Percentiles rank a stretch among this genome's conserved stretches.
phyloP scores from a whole-genome alignment of 2,797 vertebrate species.

The Acanthurus tractus region DNA sequence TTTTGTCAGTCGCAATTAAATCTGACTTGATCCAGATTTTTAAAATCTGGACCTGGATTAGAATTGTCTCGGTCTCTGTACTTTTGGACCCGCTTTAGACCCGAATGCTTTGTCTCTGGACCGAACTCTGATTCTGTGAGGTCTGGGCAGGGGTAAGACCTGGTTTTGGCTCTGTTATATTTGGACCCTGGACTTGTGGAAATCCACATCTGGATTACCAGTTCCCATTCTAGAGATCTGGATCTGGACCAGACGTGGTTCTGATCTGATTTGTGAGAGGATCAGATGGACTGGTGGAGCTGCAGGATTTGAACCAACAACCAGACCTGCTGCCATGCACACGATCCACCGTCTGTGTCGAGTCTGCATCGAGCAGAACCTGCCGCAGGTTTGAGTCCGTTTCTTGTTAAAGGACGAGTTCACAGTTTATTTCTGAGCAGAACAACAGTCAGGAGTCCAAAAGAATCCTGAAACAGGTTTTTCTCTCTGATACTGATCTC shows the following conservation, averaged over 20 bases:
- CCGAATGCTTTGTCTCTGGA: not conserved
- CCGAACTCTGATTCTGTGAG: not conserved
- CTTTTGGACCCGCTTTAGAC: not conserved
- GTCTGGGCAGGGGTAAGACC: too few species aligned
- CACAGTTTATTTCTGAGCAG: not conserved
- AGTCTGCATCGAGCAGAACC: constrained; percentile 90
- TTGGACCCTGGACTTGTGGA: not conserved
- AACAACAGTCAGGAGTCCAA: not conserved
- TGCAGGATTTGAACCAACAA: constrained; percentile 25
- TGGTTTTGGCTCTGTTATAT: not conserved
- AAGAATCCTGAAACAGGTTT: not conserved
- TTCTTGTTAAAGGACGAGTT: not conserved
- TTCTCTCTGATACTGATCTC: too few species aligned
- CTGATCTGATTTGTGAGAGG: not conserved
- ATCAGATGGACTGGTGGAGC: constrained; percentile 6
- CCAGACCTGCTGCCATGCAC: constrained; percentile 84
- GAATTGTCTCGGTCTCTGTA: not conserved
- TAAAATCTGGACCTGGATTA: too few species aligned
- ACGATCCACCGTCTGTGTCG: constrained; percentile 92
- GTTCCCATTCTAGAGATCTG: not conserved
- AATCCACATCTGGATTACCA: not conserved
- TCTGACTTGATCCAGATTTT: too few species aligned
- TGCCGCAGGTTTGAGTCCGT: constrained; percentile 67
- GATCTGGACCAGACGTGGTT: not conserved
- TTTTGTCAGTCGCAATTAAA: too few species aligned